phyloP scores from a whole-genome alignment of 2,113 vertebrate genomes.

The Fukomys damarensis region DNA sequence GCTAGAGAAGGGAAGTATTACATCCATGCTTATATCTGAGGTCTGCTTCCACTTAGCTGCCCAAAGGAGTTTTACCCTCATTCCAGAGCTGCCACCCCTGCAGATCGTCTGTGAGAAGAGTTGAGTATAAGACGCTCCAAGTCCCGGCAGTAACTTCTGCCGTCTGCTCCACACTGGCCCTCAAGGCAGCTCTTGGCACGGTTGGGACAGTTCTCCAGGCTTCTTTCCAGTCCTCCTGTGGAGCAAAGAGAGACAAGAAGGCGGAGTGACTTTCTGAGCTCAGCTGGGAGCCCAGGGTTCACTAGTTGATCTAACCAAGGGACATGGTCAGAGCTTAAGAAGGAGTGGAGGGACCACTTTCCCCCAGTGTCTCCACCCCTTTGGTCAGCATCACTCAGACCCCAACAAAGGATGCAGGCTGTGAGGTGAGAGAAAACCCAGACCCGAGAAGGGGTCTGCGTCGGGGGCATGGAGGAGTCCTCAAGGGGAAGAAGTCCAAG shows the following conservation, averaged over 20 bases:
- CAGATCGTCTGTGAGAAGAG: not conserved
- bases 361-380: not conserved
- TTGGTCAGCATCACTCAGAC: not conserved
- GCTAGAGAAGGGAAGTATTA: not conserved
- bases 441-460: rapidly evolving
- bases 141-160: rapidly evolving
- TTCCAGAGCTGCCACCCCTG: not conserved
- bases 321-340: not conserved
- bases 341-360: not conserved
- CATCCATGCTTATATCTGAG: not conserved
- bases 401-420: not conserved
- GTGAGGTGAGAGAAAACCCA: not conserved
- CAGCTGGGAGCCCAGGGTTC: not conserved
- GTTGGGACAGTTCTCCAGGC: not conserved
- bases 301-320: not conserved
- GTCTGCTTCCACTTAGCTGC: conserved; percentile 54
- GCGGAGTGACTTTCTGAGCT: too few species aligned
- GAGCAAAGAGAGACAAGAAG: not conserved
- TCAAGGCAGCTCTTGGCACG: not conserved
- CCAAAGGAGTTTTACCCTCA: not conserved
- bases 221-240: not conserved
- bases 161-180: not conserved
- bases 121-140: not conserved
- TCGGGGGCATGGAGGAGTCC: not conserved
- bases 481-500: not conserved